Base-by-base conservation (phyloP, 2,888 invertebrate genomes). In the Elegia similella region DNA sequence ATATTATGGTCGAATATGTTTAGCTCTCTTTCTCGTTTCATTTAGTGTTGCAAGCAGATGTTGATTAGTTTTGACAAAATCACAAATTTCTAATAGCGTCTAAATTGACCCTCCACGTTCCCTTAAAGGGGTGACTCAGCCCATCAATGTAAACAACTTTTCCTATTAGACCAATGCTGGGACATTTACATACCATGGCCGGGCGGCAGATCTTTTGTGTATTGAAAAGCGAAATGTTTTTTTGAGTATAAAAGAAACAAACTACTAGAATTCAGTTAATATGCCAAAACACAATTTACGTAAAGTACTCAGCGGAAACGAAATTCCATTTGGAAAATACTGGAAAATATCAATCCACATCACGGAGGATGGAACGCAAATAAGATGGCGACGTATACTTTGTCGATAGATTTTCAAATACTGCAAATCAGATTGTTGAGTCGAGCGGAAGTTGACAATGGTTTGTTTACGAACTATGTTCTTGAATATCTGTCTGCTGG, bases 281-380 rank as follows among this genome's bases (percentile, higher is more conserved):
- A 48, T 6, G 13, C n/a, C 8, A 30, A 47, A 38, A 47, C 6
- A 47, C 3, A 30, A 47, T 47, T 47, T 30, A 42, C 42, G 3
- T 44, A 32, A 29, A 34, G 17, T 15, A 55, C 12, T 42, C 12
- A 16, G 29, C 23, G 1, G 7, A 29, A n/a, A 57, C 67, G 68
- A 60, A 63, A 54, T 52, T 44, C 16, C n/a, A 32, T 17, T 44
- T 29, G 8, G 44, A 30, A 34, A 44, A 55, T n/a, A 16, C 29
- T 44, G 13, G 16, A 43, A 30, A 34, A 44, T 55, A 55, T 50
- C 50, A 55, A 55, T 55, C 54, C 34, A 55, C 32, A 44, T 55
- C 44, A 46, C 54, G 32, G 32, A 17, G 44, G n/a, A 53, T 43
- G 53, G 44, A 55, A 44, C 29, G 54, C 54, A 55, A 43, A 55